These are phyloP conservation scores for Sericinus montela DNA, from an alignment of 2,888 invertebrate species.

Conservation along the genomic window DNA sequence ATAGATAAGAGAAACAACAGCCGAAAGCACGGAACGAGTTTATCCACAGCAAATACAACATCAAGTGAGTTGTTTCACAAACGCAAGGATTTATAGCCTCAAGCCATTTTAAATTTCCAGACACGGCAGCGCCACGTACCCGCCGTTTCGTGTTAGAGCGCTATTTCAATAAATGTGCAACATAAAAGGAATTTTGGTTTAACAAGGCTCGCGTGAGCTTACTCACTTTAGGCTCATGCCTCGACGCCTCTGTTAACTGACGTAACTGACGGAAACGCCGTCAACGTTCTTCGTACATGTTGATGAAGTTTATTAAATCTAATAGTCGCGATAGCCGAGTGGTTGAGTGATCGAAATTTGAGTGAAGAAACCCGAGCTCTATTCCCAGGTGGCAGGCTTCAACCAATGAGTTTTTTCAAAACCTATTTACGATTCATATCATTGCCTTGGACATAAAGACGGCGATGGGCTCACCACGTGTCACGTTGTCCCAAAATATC, in stretches of 20 bases:
- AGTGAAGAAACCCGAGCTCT: no score
- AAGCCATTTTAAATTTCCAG: constrained; percentile 10
- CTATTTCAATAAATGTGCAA: constrained; percentile 16
- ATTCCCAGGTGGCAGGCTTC: no score
- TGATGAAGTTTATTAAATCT: no score
- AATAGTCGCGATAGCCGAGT: no score
- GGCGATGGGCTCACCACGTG: no score
- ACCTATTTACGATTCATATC: no score
- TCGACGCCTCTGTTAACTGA: constrained; percentile 9
- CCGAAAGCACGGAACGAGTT: constrained; percentile 1
- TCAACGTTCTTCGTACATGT: background rate
- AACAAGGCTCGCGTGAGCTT: constrained; percentile 9
- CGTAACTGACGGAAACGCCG: constrained; percentile 1
- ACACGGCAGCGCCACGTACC: background rate
- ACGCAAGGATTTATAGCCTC: constrained; percentile 9
- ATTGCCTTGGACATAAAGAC: no score
- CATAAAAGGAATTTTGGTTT: constrained; percentile 2
- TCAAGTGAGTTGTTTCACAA: background rate
- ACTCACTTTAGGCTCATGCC: constrained; percentile 1
- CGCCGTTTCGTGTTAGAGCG: constrained; percentile 8
- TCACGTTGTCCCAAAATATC: no score
- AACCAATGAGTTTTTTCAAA: no score
- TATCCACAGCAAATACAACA: background rate
- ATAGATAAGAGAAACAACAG: background rate
- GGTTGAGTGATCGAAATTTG: no score